Base-by-base conservation (phyloP, 2,888 invertebrate species). In the Ariolimax columbianus region DNA sequence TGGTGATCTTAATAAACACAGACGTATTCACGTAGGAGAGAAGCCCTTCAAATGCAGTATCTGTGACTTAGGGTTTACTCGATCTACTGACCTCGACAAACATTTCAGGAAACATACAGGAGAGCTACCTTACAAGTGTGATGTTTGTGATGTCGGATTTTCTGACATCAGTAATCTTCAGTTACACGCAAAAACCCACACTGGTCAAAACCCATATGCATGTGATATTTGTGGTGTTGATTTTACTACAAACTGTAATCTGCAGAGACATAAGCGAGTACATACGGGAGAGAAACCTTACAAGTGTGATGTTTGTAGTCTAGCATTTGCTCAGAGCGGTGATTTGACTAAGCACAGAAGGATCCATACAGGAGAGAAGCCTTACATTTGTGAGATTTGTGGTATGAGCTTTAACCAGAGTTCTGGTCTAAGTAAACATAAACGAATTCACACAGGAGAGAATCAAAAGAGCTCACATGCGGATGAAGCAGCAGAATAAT, bases 81-180 rank as follows among this genome's bases (percentile, higher is more conserved):
- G 70, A 14, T 63, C 51, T 55, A 72, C 72, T 59, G 72, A 77
- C 47, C 73, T 86, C 4, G 55, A 77, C 11, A 77, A 75, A 6
- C 84, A 86, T 70, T n/a, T 72, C 43, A 33, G 80, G 33, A 77
- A 23, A 30, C 84, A 86, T 77, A 81, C 83, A 6, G 86, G 86
- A 0, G 70, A 84, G 51, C 51, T 36, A n/a, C 86, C 86, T 4
- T 82, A 77, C 66, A 77, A 77, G 43, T 86, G 86, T 68, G 51
- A 81, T 30, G 30, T 51, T 9, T 81, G 81, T 36, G 70, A 70
- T 23, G 9, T 33, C 6, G 43, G 47, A 19, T 81, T 81, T 26
- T 3, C 55, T 33, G 43, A 33, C 63, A 85, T 72, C n/a, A 47
- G 85, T 6, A 81, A 79, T 40, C 75, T 82, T n/a, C 73, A 75